These are phyloP conservation scores for Cossypha dichroa DNA, from an alignment of 2,797 vertebrate species.

Conservation along the genomic window DNA sequence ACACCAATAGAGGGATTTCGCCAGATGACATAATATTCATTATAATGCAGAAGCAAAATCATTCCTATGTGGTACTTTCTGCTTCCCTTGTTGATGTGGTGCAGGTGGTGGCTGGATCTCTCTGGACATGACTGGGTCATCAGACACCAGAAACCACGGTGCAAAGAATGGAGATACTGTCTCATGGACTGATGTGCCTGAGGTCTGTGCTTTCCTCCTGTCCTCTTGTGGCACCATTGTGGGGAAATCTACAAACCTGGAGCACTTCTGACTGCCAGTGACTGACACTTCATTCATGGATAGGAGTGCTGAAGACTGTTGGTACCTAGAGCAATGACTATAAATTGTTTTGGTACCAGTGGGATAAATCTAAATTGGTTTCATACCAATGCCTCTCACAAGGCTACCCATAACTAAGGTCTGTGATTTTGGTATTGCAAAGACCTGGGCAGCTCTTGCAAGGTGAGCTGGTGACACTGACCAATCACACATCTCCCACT, in stretches of 20 bases:
- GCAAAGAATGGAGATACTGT: not conserved
- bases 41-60: not conserved
- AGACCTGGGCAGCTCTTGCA: not conserved
- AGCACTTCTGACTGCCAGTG: not conserved
- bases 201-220: not conserved
- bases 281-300: not conserved
- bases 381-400: not conserved
- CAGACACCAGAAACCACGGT: not conserved
- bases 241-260: not conserved
- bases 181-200: not conserved
- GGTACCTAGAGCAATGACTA: not conserved
- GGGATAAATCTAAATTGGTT: not conserved
- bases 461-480: not conserved
- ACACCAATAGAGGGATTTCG: not conserved
- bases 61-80: not conserved
- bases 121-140: not conserved
- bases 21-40: not conserved
- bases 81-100: not conserved
- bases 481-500: not conserved
- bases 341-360: not conserved
- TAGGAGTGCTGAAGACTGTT: not conserved
- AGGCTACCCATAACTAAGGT: not conserved
- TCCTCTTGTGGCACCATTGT: fast-evolving
- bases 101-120: not conserved
- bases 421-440: not conserved